Evolutionary conservation across 2,113 vertebrate genomes (phyloP).

Genomic region (Rostratula benghalensis): DNA sequence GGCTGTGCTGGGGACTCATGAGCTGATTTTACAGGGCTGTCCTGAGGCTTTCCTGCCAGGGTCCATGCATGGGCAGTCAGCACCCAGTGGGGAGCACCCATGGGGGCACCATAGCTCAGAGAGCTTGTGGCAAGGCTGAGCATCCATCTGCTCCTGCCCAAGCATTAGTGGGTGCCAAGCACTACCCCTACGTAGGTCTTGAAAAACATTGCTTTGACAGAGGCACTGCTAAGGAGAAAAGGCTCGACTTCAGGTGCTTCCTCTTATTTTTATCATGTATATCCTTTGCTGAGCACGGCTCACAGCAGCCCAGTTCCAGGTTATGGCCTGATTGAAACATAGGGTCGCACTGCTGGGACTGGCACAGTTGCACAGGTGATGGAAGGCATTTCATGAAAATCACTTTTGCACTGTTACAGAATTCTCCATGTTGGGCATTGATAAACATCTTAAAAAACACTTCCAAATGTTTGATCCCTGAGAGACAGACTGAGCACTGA

Average conservation of each 20-base stretch:
- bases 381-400: background rate
- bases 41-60: background rate
- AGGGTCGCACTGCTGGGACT: background rate
- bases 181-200: background rate
- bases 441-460: background rate
- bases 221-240: background rate
- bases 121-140: background rate
- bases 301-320: background rate
- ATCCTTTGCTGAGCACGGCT: background rate
- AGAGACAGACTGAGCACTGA: background rate
- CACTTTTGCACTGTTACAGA: background rate
- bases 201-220: background rate
- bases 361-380: background rate
- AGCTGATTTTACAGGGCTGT: background rate
- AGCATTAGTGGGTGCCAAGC: background rate
- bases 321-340: background rate
- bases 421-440: background rate
- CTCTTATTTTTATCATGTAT: background rate
- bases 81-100: background rate
- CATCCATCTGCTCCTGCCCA: accelerated
- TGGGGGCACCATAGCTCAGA: background rate
- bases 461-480: background rate
- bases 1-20: background rate
- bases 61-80: no score
- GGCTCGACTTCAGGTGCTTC: background rate